A percentile compares a stretch with the other conserved stretches of the same genome.
Conservation (phyloP, 2,888 invertebrate genomes). For the Neocrepidodera transversa region DNA sequence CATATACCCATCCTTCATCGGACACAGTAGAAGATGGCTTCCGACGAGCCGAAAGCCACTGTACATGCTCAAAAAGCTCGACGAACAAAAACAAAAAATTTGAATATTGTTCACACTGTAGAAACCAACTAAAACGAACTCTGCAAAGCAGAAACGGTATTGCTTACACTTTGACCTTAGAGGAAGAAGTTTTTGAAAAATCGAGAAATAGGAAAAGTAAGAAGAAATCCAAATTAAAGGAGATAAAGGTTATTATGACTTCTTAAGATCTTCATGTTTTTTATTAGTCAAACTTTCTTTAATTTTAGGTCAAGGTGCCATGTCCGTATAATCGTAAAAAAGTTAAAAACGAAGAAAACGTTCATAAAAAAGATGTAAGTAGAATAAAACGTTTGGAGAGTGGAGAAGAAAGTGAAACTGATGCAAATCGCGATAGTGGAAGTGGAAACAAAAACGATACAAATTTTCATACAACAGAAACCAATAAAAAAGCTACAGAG, state of each 20-base stretch:
- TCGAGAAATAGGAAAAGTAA: slow-evolving; percentile 32
- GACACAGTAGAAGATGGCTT: slow-evolving; percentile 7
- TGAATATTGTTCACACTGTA: slow-evolving; percentile 45
- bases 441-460: not conserved
- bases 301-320: slow-evolving; percentile 42
- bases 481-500: slow-evolving; percentile 5
- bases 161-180: slow-evolving; percentile 61
- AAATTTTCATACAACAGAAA: not conserved
- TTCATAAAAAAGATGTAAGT: slow-evolving; percentile 21
- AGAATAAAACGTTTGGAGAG: slow-evolving; percentile 13
- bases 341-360: slow-evolving; percentile 40
- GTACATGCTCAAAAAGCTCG: slow-evolving; percentile 38
- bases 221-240: slow-evolving; percentile 40
- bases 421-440: not conserved
- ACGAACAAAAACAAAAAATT: slow-evolving; percentile 29
- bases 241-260: slow-evolving; percentile 43
- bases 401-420: slow-evolving; percentile 13
- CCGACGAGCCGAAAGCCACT: slow-evolving; percentile 38
- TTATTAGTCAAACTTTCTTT: not conserved
- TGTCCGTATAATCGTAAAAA: slow-evolving; percentile 38
- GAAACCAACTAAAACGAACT: slow-evolving; percentile 47
- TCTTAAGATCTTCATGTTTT: not conserved
- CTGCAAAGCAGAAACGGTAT: slow-evolving; percentile 54
- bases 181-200: slow-evolving; percentile 38
- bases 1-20: not conserved